Conservation (phyloP, 1,140 invertebrate genomes). For the Lepidurus apus region DNA sequence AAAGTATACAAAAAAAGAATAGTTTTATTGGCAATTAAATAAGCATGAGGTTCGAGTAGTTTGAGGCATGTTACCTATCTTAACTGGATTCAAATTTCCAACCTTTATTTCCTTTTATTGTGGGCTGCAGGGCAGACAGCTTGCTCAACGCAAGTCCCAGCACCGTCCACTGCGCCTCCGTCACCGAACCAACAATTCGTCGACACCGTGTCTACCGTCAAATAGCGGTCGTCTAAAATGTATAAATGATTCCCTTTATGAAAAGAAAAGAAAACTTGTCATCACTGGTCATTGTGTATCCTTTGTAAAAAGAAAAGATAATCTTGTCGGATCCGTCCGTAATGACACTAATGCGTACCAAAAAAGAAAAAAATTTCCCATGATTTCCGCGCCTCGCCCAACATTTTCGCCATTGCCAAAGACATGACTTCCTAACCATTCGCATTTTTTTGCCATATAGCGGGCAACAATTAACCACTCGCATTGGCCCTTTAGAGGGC, state of each 20-base stretch:
- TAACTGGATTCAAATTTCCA: background rate
- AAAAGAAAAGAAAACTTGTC: background rate
- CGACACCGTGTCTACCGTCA: constrained; percentile 12
- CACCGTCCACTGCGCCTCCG: background rate
- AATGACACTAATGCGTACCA: background rate
- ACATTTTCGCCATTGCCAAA: background rate
- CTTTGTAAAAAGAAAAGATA: background rate
- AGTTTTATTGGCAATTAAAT: no score
- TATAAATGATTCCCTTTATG: background rate
- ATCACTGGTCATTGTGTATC: background rate
- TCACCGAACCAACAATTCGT: constrained; percentile 14
- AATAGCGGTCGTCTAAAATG: background rate
- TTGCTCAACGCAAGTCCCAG: background rate
- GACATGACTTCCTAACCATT: constrained; percentile 4
- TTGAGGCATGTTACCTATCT: background rate
- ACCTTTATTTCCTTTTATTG: background rate
- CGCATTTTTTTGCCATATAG: background rate
- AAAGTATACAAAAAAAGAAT: no score
- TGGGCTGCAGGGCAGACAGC: background rate
- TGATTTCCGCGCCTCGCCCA: background rate
- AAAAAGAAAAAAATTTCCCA: background rate
- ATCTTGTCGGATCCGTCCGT: background rate
- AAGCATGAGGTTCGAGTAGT: background rate
- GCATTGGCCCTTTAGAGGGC: background rate
- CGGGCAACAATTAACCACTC: background rate